These are phyloP conservation scores for Drosophila austrosaltans DNA, from an alignment of 2,888 invertebrate genomes.

Conservation along the genomic window DNA sequence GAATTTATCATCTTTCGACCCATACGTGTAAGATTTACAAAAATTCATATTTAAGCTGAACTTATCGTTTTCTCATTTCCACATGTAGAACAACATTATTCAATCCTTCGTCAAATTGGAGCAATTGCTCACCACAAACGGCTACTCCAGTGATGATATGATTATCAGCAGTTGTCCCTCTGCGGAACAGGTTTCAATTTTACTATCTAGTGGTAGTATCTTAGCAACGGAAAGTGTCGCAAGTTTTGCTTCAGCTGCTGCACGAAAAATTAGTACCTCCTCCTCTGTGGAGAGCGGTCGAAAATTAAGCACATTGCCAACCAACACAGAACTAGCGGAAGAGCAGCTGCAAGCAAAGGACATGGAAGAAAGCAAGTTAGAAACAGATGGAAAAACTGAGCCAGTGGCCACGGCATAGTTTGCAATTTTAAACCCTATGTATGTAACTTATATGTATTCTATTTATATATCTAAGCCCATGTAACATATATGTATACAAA, in stretches of 20 bases:
- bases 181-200: constrained; percentile 95
- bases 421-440: constrained; percentile 53
- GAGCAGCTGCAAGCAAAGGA: constrained; percentile 26
- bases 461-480: constrained; percentile 60
- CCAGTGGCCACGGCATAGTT: constrained; percentile 41
- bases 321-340: constrained; percentile 48
- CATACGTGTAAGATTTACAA: constrained; percentile 87
- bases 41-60: neutral
- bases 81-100: constrained; percentile 91
- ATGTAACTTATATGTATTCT: constrained; percentile 46
- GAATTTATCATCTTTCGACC: constrained; percentile 98
- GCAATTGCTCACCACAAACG: constrained; percentile 88
- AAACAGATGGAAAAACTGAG: constrained; percentile 19
- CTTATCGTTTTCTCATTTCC: neutral
- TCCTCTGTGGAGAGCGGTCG: constrained; percentile 64
- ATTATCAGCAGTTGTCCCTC: constrained; percentile 95
- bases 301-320: constrained; percentile 61
- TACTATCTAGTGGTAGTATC: constrained; percentile 92
- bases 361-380: constrained; percentile 32
- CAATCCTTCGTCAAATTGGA: constrained; percentile 93
- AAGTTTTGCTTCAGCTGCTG: constrained; percentile 74
- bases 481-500: constrained; percentile 55
- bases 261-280: constrained; percentile 77
- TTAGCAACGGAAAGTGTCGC: constrained; percentile 84
- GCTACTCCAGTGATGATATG: constrained; percentile 92